Conservation (phyloP, 2,797 vertebrate species). For the Naso thynnoides region DNA sequence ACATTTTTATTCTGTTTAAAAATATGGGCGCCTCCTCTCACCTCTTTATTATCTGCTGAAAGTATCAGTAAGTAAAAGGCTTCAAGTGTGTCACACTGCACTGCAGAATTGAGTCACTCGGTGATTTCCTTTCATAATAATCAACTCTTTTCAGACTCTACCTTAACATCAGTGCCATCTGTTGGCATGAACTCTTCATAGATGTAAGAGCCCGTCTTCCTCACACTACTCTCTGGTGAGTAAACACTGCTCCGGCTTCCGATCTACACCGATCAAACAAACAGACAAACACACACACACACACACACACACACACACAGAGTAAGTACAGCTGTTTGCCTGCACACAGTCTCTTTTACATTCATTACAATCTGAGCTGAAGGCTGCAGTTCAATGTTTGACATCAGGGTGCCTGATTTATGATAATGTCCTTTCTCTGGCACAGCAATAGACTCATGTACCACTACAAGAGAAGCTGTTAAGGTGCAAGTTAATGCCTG, state of each 20-base stretch:
- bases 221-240: conserved; percentile 96
- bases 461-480: background rate
- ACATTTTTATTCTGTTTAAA: too few species aligned
- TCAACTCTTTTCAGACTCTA: conserved; percentile 53
- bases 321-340: background rate
- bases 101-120: background rate
- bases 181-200: conserved; percentile 99
- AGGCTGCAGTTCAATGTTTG: conserved; percentile 10
- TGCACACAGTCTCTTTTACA: background rate
- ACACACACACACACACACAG: background rate
- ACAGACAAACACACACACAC: too few species aligned
- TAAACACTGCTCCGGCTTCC: conserved; percentile 98
- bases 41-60: background rate
- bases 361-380: background rate
- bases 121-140: background rate
- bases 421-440: background rate
- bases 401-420: background rate
- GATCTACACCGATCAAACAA: conserved; percentile 85
- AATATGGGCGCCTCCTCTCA: too few species aligned
- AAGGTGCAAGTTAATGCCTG: conserved; percentile 4
- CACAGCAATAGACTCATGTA: background rate
- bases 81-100: background rate
- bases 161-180: conserved; percentile 98
- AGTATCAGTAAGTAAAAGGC: background rate
- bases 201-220: conserved; percentile 98